phyloP scores from a whole-genome alignment of 2,888 invertebrate species.

The Doris montereyensis region DNA sequence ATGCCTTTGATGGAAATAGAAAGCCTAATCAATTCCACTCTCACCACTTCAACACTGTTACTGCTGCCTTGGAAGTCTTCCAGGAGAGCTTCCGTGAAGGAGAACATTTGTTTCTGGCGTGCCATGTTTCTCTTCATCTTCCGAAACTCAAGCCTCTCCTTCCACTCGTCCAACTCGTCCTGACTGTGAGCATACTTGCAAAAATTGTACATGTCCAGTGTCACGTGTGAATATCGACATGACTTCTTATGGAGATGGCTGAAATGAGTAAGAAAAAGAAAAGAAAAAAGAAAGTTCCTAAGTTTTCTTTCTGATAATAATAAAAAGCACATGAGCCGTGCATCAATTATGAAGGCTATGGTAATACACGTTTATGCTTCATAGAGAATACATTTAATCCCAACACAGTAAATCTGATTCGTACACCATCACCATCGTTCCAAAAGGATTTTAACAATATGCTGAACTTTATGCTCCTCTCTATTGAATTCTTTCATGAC shows the following conservation, averaged over 20 bases:
- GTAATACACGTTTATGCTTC: no score
- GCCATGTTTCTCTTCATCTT: constrained; percentile 68
- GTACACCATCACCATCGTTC: no score
- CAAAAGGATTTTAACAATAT: no score
- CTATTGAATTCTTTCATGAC: no score
- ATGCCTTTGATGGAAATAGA: background rate
- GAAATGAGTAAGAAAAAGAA: background rate
- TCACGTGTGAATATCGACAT: constrained; percentile 64
- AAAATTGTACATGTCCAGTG: constrained; percentile 68
- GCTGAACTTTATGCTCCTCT: no score
- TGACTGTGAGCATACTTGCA: constrained; percentile 68
- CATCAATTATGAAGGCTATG: no score
- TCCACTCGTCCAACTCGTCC: constrained; percentile 71
- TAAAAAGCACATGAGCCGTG: no score
- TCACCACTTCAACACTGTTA: constrained; percentile 60
- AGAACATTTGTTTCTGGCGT: constrained; percentile 63
- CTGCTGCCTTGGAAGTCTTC: constrained; percentile 62
- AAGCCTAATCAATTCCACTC: constrained; percentile 37
- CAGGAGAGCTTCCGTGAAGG: constrained; percentile 66
- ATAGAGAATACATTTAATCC: no score
- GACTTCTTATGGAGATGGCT: constrained; percentile 52
- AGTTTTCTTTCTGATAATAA: no score
- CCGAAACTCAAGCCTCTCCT: constrained; percentile 66
- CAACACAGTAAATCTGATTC: no score
- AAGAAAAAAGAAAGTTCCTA: background rate